Base-by-base conservation (phyloP, 2,888 invertebrate species). In the Aproaerema taeniolella region DNA sequence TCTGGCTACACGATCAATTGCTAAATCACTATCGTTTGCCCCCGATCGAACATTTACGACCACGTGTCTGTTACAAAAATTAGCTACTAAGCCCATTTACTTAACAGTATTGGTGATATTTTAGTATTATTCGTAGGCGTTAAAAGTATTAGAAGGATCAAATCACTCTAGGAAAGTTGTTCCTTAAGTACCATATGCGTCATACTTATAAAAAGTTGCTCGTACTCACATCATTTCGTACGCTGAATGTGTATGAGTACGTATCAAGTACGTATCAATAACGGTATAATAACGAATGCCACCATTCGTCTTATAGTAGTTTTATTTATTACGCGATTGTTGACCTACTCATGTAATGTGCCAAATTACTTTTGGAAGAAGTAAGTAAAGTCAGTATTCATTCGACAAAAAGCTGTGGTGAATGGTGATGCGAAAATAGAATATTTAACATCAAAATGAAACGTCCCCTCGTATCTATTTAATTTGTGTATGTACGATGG, bases 201-300 rank as follows among this genome's bases (percentile, higher is more conserved):
- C 77, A 77, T 67, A 52, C 52, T 61, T 57, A 58, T 63, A 63
- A 67, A 70, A 57, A 71, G 58, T 53, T 47, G 55, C 57, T 45
- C 57, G 59, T 53, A 42, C 57, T 45, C 57, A 59, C 52, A 42
- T 35, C 42, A 47, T 45, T 52, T 49, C 47, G 59, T 57, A 56
- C 52, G 52, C 52, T 50, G 50, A 37, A 41, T 46, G 36, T 46
- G 43, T 37, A 43, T 46, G 45, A 7, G 10, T 30, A 30, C 28
- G 10, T 30, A 30, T 35, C 17, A 13, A 62, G 65, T 62, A 58
- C 48, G 57, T 58, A 50, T 54, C 42, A 50, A 61, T 75, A 79
- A 76, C 77, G 70, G 75, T 69, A 68, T 48, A 50, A 42, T 60
- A 68, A 67, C 68, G 63, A 61, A 59, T 49, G 50, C 54, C 46